Conservation (phyloP, 2,888 invertebrate species). For the Ctena decussata region DNA sequence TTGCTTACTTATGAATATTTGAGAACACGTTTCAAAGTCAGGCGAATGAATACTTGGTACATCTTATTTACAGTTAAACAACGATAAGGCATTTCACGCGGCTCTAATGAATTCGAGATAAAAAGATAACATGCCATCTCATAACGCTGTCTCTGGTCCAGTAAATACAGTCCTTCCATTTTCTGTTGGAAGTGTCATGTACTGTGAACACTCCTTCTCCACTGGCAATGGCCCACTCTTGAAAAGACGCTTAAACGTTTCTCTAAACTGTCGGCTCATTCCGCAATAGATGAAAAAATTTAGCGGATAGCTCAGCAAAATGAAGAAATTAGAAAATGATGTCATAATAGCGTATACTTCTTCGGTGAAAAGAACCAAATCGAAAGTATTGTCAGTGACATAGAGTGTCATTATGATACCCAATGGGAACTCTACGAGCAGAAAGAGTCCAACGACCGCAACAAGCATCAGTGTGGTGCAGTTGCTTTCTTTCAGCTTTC, state of each 20-base stretch:
- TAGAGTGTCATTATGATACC: constrained; percentile 90
- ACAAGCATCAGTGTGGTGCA: constrained; percentile 87
- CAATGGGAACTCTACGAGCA: constrained; percentile 88
- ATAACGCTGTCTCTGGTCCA: constrained; percentile 80
- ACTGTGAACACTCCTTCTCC: constrained; percentile 82
- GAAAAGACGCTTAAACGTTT: constrained; percentile 95
- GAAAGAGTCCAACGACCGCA: constrained; percentile 87
- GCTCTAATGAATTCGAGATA: too few species aligned
- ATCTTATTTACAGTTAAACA: too few species aligned
- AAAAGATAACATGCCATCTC: too few species aligned
- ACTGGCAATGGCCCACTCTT: constrained; percentile 86
- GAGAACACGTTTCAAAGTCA: too few species aligned
- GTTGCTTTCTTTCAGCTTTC: constrained; percentile 85
- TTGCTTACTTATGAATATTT: too few species aligned
- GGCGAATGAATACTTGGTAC: too few species aligned
- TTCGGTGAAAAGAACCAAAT: constrained; percentile 63
- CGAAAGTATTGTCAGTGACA: constrained; percentile 89
- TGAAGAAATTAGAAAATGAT: constrained; percentile 94
- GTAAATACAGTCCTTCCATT: constrained; percentile 79
- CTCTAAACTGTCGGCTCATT: constrained; percentile 98
- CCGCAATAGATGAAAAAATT: constrained; percentile 99
- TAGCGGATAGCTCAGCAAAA: constrained; percentile 96
- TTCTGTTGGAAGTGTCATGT: constrained; percentile 83
- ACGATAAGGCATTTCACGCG: too few species aligned
- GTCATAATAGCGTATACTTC: constrained; percentile 77